phyloP scores from a whole-genome alignment of 30 jellyfish, hydroid and myxozoan genomes.

The Clytia hemisphaerica region DNA sequence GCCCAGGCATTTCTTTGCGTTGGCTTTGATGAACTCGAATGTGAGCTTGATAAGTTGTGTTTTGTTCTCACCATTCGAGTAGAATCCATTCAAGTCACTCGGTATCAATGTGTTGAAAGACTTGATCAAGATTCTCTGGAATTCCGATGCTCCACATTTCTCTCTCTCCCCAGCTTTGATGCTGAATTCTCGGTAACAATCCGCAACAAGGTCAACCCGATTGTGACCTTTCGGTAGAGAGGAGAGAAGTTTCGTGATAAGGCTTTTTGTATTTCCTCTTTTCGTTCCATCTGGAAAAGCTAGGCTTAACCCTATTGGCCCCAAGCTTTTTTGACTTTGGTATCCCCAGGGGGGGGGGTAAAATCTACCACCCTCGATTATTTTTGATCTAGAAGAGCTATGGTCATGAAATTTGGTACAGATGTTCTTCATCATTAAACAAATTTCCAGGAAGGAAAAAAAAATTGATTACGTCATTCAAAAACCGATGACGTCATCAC shows the following conservation, averaged over 20 bases:
- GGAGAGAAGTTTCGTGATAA: background rate
- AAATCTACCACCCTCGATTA: no score
- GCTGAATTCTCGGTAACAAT: background rate
- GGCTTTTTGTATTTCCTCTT: background rate
- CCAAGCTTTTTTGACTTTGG: no score
- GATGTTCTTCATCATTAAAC: no score
- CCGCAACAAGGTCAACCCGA: background rate
- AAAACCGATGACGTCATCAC: no score
- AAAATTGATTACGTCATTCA: no score
- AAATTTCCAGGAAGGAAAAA: no score
- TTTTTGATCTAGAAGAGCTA: no score
- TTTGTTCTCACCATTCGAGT: background rate
- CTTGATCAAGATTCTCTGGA: background rate
- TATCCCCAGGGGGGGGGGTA: no score
- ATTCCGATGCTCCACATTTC: background rate
- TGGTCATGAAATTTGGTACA: no score
- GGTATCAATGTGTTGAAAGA: background rate
- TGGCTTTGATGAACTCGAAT: background rate
- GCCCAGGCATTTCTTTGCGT: background rate
- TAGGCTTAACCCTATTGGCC: background rate
- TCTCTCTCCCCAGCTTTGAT: background rate
- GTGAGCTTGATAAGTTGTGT: background rate
- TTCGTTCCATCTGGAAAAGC: conserved; percentile 15
- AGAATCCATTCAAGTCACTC: background rate
- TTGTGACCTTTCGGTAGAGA: background rate